phyloP scores from a whole-genome alignment of 2,797 vertebrate genomes.

The Momotus momota region DNA sequence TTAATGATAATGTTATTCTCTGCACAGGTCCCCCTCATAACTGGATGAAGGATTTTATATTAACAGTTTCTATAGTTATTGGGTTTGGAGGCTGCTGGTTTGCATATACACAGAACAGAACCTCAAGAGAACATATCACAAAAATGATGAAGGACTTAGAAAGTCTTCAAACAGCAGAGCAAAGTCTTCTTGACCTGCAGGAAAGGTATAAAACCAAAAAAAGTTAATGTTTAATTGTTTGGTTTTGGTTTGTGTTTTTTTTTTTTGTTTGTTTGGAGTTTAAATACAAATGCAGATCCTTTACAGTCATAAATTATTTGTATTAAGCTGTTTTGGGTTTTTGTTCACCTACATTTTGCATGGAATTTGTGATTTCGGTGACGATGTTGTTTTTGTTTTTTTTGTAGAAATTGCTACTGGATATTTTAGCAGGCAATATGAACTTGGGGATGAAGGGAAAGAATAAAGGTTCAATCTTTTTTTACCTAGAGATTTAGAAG shows the following conservation, averaged over 20 bases:
- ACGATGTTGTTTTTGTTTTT: background rate
- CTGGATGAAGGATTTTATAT: constrained; percentile 97
- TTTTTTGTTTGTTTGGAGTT: background rate
- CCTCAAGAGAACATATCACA: constrained; percentile 94
- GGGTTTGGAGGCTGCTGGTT: constrained; percentile 99
- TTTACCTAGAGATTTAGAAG: background rate
- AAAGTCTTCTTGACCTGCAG: constrained; percentile 93
- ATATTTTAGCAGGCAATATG: background rate
- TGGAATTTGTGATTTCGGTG: background rate
- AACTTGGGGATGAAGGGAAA: background rate
- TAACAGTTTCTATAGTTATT: constrained; percentile 96
- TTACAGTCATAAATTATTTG: background rate
- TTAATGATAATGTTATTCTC: constrained; percentile 30
- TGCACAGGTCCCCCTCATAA: constrained; percentile 89
- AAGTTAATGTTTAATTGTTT: background rate
- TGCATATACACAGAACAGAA: constrained; percentile 96
- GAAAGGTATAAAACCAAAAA: constrained; percentile 84
- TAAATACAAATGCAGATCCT: background rate
- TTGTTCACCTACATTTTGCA: background rate
- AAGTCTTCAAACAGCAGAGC: constrained; percentile 93
- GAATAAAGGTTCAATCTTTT: background rate
- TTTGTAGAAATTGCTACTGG: background rate
- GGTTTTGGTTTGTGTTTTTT: too few relatives aligned
- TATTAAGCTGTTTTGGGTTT: background rate
- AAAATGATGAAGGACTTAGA: constrained; percentile 99